These are phyloP conservation scores for Odontocerum albicorne DNA, from an alignment of 2,888 invertebrate genomes.

Conservation along the genomic window DNA sequence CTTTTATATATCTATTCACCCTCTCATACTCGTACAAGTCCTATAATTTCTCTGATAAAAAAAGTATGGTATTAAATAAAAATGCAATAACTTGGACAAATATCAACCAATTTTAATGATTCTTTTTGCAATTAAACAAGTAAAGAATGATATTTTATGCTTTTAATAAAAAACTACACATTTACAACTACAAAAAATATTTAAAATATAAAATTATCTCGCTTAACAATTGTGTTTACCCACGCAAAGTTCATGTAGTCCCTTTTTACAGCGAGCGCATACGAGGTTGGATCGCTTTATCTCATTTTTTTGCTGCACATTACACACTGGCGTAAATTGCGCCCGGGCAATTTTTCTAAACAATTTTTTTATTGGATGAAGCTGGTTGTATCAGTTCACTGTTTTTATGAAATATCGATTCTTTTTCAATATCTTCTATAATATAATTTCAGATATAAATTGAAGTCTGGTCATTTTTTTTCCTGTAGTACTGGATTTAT, in stretches of 20 bases:
- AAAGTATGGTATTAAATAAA: no score
- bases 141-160: no score
- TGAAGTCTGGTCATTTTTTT: slow-evolving; percentile 36
- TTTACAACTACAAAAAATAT: no score
- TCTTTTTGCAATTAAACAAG: no score
- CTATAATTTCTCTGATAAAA: no score
- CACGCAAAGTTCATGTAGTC: slow-evolving; percentile 33
- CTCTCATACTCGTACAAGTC: no score
- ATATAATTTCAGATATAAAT: slow-evolving; percentile 27
- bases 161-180: no score
- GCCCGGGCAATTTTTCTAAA: slow-evolving; percentile 32
- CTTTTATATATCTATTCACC: no score
- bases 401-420: background rate
- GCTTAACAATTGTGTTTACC: slow-evolving; percentile 25
- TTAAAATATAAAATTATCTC: no score
- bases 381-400: background rate
- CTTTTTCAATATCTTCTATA: slow-evolving; percentile 4
- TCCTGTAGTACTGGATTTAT: slow-evolving; percentile 31
- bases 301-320: slow-evolving; percentile 35
- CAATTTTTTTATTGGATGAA: slow-evolving; percentile 9
- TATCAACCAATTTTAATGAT: no score
- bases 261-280: slow-evolving; percentile 36
- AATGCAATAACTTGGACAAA: no score
- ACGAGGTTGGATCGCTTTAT: slow-evolving; percentile 34
- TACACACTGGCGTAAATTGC: slow-evolving; percentile 34